Evolutionary conservation across 2,113 vertebrate species (phyloP), one percentile per base, ranked within the genome.

Genomic region (Oreochromis tanganicae): DNA sequence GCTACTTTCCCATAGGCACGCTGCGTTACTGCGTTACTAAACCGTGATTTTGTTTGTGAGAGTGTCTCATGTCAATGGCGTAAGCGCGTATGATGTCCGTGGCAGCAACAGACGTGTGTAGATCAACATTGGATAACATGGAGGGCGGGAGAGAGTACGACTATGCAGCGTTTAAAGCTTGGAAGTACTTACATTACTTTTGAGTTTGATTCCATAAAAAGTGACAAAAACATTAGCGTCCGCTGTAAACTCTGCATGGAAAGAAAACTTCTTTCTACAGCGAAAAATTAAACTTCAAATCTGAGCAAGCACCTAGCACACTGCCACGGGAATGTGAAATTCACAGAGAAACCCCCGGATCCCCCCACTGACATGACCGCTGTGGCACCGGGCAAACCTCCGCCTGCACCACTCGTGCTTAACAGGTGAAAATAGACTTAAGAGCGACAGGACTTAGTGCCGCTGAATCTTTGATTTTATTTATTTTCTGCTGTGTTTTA

Each of bases 241-340:
- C 0, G 32, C 17, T n/a, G 61, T 36, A 36, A n/a, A 66, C 61
- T 9, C 34, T 66, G 4, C 1, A 0, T 36, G 17, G 32, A n/a
- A 66, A 36, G 2, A 12, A 66, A 66, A 66, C 10, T 17, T 66
- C 32, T 66, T 66, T 66, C 32, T 66, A 36, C 17, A 66, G 32
- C 0, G 9, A 36, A 66, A 66, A 66, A 32, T 12, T 63, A n/a
- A 63, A 1, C 61, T 66, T 66, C 32, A 36, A 66, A 36, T 66
- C 17, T 11, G 32, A 63, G 17, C 6, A 63, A n/a, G 59, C 4
- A n/a, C 5, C 32, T 11, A 63, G 32, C 17, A 63, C 3, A 5
- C 59, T 63, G 59, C 59, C 59, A 4, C 2, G 1, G 6, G 9
- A 66, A 66, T 66, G 32, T 66, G 61, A 66, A 63, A 36, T 63